Conservation (phyloP, 1,140 invertebrate species). For the Penaeus indicus region DNA sequence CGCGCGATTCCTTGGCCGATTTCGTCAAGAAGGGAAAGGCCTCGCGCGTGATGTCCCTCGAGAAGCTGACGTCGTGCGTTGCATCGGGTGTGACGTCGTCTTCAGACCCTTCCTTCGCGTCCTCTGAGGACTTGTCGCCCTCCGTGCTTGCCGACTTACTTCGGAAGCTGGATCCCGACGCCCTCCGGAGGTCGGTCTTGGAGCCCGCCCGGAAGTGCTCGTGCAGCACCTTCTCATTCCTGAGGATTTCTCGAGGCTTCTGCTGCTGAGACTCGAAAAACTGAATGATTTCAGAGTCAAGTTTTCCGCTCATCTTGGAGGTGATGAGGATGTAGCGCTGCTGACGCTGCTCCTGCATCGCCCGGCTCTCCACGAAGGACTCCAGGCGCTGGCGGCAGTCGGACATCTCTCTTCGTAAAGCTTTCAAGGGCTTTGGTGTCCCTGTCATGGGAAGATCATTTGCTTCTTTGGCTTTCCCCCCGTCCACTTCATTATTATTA, state of each 20-base stretch:
- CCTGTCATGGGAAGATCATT: too few species aligned
- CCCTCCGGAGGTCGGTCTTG: not conserved
- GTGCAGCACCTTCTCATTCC: constrained; percentile 49
- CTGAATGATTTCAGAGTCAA: constrained; percentile 55
- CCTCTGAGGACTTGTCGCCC: too few species aligned
- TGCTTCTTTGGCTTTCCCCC: too few species aligned
- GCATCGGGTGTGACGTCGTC: too few species aligned
- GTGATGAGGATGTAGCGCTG: constrained; percentile 37
- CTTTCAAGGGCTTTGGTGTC: not conserved
- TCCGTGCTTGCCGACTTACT: too few species aligned
- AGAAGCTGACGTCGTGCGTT: too few species aligned
- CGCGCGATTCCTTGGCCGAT: not conserved
- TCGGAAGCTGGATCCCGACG: too few species aligned
- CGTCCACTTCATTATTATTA: too few species aligned
- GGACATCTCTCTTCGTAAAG: constrained; percentile 1
- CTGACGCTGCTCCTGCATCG: constrained; percentile 20
- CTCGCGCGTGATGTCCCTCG: too few species aligned
- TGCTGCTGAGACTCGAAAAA: constrained; percentile 53
- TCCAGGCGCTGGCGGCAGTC: constrained; percentile 22
- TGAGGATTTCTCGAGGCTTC: constrained; percentile 42
- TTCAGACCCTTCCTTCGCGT: too few species aligned
- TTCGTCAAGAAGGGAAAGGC: not conserved
- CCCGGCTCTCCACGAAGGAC: constrained; percentile 8
- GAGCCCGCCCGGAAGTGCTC: constrained; percentile 44
- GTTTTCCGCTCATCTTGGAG: constrained; percentile 44